Conservation (phyloP, 2,113 vertebrate genomes). For the Chionis minor region DNA sequence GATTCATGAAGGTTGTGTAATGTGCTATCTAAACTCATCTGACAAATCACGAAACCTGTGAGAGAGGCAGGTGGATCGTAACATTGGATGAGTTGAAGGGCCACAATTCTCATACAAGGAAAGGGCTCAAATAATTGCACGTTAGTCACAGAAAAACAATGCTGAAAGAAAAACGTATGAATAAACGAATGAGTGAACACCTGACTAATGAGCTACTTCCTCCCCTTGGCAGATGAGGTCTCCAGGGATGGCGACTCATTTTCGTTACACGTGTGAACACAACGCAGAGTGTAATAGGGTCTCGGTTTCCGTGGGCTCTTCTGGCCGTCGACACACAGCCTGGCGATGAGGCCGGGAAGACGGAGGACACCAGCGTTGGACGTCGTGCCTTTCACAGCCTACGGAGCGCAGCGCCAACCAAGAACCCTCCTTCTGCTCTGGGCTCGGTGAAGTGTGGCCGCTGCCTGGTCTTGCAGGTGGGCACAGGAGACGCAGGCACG, state of each 20-base stretch:
- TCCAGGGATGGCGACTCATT: not conserved
- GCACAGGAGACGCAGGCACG: not conserved
- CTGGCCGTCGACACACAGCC: not conserved
- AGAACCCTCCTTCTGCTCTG: not conserved
- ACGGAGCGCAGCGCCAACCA: fast-evolving
- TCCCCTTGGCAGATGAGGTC: not conserved
- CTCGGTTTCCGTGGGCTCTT: not conserved
- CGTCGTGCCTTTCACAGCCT: not conserved
- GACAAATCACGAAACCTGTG: not conserved
- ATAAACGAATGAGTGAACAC: constrained; percentile 30
- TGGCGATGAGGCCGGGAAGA: not conserved
- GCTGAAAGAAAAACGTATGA: constrained; percentile 21
- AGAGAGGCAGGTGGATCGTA: constrained; percentile 6
- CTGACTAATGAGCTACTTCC: constrained; percentile 28
- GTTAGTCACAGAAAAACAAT: constrained; percentile 54
- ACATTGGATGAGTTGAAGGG: not conserved
- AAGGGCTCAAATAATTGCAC: constrained; percentile 43
- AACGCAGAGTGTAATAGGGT: not conserved
- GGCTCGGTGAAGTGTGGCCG: fast-evolving
- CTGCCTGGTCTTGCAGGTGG: not conserved
- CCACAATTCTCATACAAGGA: not conserved
- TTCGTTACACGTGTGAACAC: not conserved
- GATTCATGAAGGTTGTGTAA: not conserved
- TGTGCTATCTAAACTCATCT: not conserved
- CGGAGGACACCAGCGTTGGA: fast-evolving